Percentiles rank a stretch among this genome's conserved stretches.
These are phyloP conservation scores for Junonia oenone DNA, from an alignment of 2,888 invertebrate genomes.

Conservation along the genomic window DNA sequence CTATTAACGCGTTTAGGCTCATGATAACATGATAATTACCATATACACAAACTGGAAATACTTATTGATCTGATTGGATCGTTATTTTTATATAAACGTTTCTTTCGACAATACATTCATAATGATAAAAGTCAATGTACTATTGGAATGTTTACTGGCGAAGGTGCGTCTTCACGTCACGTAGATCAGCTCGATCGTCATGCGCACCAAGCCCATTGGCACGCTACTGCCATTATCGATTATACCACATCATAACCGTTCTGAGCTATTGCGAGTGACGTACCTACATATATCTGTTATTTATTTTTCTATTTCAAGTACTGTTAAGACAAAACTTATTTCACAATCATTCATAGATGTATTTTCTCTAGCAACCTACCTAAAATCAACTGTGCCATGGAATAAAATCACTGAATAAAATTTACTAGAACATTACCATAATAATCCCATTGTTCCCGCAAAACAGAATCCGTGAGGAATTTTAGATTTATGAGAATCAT, in stretches of 20 bases:
- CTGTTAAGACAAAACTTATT: too few species aligned
- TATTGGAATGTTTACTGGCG: neutral
- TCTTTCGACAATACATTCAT: neutral
- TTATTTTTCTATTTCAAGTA: too few species aligned
- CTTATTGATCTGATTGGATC: neutral
- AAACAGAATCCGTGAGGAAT: neutral
- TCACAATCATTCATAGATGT: neutral
- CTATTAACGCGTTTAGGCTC: too few species aligned
- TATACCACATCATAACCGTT: neutral
- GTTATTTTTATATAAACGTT: neutral
- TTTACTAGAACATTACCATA: neutral
- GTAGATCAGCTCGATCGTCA: constrained; percentile 49
- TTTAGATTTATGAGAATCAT: constrained; percentile 3
- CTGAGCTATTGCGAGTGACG: neutral
- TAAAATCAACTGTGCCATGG: neutral
- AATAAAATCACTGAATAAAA: neutral
- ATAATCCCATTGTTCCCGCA: neutral
- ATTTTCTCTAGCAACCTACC: neutral
- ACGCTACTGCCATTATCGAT: constrained; percentile 48
- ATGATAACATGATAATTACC: too few species aligned
- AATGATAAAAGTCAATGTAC: neutral
- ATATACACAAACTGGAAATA: too few species aligned
- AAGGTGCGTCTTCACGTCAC: constrained; percentile 35
- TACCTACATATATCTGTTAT: neutral
- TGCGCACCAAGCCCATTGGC: constrained; percentile 47